Percentiles rank a stretch among this genome's conserved stretches.
These are phyloP conservation scores for Trichogramma evanescens DNA, from an alignment of 2,888 invertebrate genomes.

Conservation along the genomic window DNA sequence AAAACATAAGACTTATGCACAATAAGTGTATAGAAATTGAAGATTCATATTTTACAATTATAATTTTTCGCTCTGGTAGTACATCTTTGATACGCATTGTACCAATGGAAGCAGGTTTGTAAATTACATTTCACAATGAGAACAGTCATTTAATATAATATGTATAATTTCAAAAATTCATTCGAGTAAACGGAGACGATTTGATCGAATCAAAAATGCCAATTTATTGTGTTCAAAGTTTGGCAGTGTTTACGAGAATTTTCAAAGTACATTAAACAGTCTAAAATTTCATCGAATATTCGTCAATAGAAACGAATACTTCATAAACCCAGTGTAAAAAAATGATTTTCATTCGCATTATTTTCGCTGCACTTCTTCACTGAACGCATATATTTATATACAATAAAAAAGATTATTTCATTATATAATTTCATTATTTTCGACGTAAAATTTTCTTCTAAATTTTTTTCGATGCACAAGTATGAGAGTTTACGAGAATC, in stretches of 20 bases:
- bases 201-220: too few species aligned
- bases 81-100: constrained; percentile 27
- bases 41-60: too few species aligned
- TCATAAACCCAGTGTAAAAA: background rate
- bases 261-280: background rate
- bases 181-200: too few species aligned
- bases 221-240: background rate
- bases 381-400: too few species aligned
- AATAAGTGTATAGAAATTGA: too few species aligned
- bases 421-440: too few species aligned
- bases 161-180: too few species aligned
- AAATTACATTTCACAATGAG: background rate
- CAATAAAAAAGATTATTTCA: too few species aligned
- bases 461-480: constrained; percentile 13
- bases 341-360: background rate
- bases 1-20: too few species aligned
- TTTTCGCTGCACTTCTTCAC: too few species aligned
- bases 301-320: background rate
- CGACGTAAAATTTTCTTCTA: background rate
- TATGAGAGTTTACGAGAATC: constrained; percentile 12
- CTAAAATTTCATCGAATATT: background rate
- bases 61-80: too few species aligned
- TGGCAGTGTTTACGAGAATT: background rate
- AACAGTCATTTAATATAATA: too few species aligned
- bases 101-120: constrained; percentile 38